Evolutionary conservation across 2,797 vertebrate genomes (phyloP), one percentile per base, ranked within the genome.

Genomic region (Oryzias dopingdopingensis): DNA sequence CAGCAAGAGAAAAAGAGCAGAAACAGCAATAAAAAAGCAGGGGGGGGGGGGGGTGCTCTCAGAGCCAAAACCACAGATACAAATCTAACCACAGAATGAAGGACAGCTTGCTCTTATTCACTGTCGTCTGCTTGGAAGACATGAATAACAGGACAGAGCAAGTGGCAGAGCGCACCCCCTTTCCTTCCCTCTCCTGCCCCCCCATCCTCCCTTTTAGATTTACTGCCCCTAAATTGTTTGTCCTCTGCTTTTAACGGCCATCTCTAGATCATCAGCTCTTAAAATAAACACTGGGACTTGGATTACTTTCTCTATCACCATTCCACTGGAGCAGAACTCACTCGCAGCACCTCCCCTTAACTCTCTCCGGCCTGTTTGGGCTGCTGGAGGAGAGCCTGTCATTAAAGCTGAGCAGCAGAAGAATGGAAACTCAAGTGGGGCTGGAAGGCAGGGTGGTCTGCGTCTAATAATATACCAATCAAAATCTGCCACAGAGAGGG

Each of bases 61-160:
- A 2, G 63, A 76, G 86, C 89, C 88, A 89, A 91, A 91, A 84
- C 86, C 82, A 44, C 86, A 86, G 88, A 91, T 91, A 85, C 72
- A 83, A 86, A 91, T 91, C 89, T 88, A 73, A 85, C 84, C 86
- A 37, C 88, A 88, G 68, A 86, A 84, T 80, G 70, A 78, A 79
- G 76, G 69, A 83, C 84, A 82, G 85, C 81, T 81, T 84, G 78
- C 81, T 82, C 62, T 29, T 29, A 29, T 6, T 29, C 26, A 29
- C 26, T 29, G 26, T 6, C 26, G 26, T 29, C 26, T 84, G 18
- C 4, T 68, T 73, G 49, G 24, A 29, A 15, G 37, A 55, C 54
- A 65, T 24, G 61, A 47, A 62, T 57, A 62, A 53, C 29, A 12
- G 42, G 66, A 77, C 68, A 66, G 44, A 62, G 58, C 67, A 37